Conservation (phyloP, 1,140 invertebrate species). For the Drusus annulatus region DNA sequence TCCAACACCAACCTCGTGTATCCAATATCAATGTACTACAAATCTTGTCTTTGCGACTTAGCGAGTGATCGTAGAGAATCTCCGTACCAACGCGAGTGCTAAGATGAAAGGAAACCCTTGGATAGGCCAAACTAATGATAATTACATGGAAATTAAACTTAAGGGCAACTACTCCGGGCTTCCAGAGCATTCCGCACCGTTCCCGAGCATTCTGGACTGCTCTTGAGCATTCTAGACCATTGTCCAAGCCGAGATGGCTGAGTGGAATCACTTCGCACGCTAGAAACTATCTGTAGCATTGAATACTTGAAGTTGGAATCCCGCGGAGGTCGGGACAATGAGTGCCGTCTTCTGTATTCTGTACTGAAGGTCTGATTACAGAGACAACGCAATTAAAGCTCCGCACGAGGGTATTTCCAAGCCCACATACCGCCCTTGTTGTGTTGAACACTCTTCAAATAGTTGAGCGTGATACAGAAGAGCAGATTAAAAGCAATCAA, state of each 20-base stretch:
- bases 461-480: neutral
- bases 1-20: no score
- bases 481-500: no score
- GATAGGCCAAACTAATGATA: slow-evolving; percentile 18
- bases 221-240: neutral
- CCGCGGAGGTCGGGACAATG: slow-evolving; percentile 19
- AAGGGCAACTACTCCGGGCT: neutral
- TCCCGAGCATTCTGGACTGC: neutral
- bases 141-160: slow-evolving; percentile 36
- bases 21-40: slow-evolving; percentile 1
- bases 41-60: neutral
- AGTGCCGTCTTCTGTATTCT: neutral
- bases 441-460: neutral
- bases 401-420: neutral
- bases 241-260: neutral
- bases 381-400: slow-evolving; percentile 29
- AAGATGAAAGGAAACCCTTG: slow-evolving; percentile 19
- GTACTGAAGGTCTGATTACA: slow-evolving; percentile 14
- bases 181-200: no score
- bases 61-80: neutral
- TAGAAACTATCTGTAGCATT: neutral
- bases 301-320: slow-evolving; percentile 9
- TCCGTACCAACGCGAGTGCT: neutral
- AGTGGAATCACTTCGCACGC: slow-evolving; percentile 25
- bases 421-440: neutral